These are phyloP conservation scores for Acomys russatus DNA, from an alignment of 2,797 vertebrate genomes.

Conservation along the genomic window DNA sequence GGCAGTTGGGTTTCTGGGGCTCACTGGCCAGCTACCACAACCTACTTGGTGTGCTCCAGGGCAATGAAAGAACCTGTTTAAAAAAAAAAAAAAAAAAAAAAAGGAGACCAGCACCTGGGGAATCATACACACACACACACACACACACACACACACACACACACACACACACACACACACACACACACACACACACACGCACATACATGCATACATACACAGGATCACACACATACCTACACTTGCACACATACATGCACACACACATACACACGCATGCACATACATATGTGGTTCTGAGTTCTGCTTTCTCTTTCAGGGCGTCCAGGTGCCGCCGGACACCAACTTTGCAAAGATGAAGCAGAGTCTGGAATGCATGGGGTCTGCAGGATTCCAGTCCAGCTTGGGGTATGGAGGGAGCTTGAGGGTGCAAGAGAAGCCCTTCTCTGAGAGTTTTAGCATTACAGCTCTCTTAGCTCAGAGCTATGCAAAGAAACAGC, in stretches of 20 bases:
- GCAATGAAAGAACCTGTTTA: not conserved
- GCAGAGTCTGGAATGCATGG: no score
- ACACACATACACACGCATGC: not conserved
- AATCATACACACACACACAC: not conserved
- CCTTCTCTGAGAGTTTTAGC: no score
- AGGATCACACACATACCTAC: not conserved
- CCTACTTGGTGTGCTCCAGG: not conserved
- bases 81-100: not conserved
- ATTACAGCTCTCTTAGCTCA: no score
- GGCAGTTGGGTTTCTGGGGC: not conserved
- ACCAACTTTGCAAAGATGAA: no score
- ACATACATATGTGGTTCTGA: no score
- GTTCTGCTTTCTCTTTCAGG: no score
- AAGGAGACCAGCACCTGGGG: not conserved
- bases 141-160: accelerated
- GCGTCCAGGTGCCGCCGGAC: no score
- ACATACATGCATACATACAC: accelerated
- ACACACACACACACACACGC: not conserved
- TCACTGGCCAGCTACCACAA: accelerated
- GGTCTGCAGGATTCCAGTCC: no score
- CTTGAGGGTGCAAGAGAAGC: no score
- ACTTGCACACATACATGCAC: not conserved
- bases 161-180: not conserved
- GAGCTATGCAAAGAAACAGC: no score
- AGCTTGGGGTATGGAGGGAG: no score